These are phyloP conservation scores for Pterophyllum scalare DNA, from an alignment of 2,113 vertebrate species.

Conservation along the genomic window DNA sequence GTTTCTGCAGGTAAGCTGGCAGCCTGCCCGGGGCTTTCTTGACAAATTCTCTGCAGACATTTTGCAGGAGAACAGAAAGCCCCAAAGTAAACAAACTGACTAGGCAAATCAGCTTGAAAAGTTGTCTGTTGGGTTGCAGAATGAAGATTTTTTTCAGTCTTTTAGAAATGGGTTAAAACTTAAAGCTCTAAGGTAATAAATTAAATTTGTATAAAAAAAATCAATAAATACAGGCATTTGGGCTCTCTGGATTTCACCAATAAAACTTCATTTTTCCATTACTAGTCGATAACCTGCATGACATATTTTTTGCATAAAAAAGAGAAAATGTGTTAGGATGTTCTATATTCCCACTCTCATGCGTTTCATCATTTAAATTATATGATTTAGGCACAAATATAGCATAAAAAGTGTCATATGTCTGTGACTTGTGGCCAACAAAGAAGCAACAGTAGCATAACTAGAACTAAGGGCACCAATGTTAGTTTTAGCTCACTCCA, in stretches of 20 bases:
- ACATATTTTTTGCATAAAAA: neutral
- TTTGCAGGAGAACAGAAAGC: constrained; percentile 60
- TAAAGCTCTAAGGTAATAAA: neutral
- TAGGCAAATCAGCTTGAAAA: constrained; percentile 55
- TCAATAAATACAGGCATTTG: neutral
- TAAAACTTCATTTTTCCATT: neutral
- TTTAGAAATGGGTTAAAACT: neutral
- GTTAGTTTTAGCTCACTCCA: neutral
- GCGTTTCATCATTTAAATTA: neutral
- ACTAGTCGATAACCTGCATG: neutral
- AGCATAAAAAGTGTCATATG: neutral
- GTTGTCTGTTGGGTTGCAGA: constrained; percentile 41
- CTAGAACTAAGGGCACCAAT: neutral
- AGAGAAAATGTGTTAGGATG: neutral
- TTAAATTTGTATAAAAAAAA: neutral
- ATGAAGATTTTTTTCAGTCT: constrained; percentile 23
- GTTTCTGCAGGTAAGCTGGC: constrained; percentile 73
- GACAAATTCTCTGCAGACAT: constrained; percentile 73
- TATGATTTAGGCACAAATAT: neutral
- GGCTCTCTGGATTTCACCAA: no score
- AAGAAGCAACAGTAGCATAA: neutral
- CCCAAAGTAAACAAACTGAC: constrained; percentile 70
- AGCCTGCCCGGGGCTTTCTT: constrained; percentile 65
- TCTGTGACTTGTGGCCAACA: neutral
- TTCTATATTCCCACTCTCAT: neutral